Evolutionary conservation across 2,797 vertebrate species (phyloP), one percentile per base, ranked within the genome.

Genomic region (Enteromius radiatus): DNA sequence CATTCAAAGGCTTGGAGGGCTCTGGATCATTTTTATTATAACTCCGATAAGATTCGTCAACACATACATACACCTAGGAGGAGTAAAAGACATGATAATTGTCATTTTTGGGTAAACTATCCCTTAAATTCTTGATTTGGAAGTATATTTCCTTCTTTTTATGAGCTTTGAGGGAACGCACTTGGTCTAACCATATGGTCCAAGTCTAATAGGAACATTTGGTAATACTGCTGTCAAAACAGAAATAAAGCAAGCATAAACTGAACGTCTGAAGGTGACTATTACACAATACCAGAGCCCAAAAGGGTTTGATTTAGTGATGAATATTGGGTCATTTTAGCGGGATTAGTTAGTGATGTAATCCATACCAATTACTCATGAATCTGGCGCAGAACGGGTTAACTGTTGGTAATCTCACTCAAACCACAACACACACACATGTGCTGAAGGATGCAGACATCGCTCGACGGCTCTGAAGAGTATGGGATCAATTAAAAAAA

Each of bases 401-500:
- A 93, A 93, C 77, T n/a, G 54, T 59, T 82, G 85, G 81, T 88
- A 86, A 88, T 90, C 76, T 87, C 76, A 71, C 64, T 59, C 83
- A 76, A 82, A 33, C 73, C 47, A 47, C 45, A 43, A 38, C n/a
- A n/a, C 36, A 64, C 70, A 63, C 61, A 56, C 86, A 84, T 15
- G 49, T 78, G n/a, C n/a, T 84, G 82, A 86, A 92, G 90, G 91
- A 84, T 84, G 86, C 92, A 92, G 94, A 94, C 91, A 84, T 91
- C 91, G 91, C 90, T 52, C 82, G 89, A 90, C 85, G 86, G 85
- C 76, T 89, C 86, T 86, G 85, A 63, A 85, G 87, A 76, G 85
- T 90, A 91, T 93, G 92, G 92, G 90, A 94, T 92, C 91, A 92
- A 94, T 95, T 94, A 93, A 90, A 88, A 91, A 91, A 64, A 31